Evolutionary conservation across 1,140 invertebrate genomes (phyloP), one percentile per base, ranked within the genome.

Genomic region (Drosophila sechellia): DNA sequence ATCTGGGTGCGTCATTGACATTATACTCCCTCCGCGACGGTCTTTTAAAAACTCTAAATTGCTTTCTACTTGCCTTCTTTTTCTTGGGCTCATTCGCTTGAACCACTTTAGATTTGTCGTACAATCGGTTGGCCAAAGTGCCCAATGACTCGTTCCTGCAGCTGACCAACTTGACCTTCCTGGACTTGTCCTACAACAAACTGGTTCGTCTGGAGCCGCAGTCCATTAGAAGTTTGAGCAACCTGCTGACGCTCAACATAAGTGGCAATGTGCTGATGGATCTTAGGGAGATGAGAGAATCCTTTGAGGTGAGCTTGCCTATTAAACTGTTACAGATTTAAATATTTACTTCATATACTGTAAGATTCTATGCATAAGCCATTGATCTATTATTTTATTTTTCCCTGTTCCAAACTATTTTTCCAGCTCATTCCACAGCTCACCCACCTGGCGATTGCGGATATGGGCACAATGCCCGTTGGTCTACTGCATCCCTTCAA

Each of bases 161-260:
- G 90, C 93, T 96, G 55, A 95, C 94, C 4, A 93, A 94, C 60
- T 93, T 96, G 37, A 92, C 93, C 45, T 94, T 95, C 72, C 89
- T 96, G 61, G 96, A 97, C 86, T 93, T 97, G 31, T 94, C 95
- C 54, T 95, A 95, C 89, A 97, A 97, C 81, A 95, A 95, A 90
- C 93, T 96, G 52, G 94, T 94, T 69, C 93, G 93, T 15, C 93
- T 96, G 42, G 95, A 95, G 84, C 93, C 94, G 4, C 94, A 95
- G 53, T 94, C 94, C 34, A 92, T 96, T 58, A 92, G 93, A 57
- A 79, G 80, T 39, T 46, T 92, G 48, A 66, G 63, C 68, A 90
- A 86, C 11, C 60, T 92, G 40, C 86, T 93, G 50, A 94, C 92
- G 25, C 93, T 97, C 0, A 94, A 94, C 66, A 93, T 96, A 8